These are phyloP conservation scores for Neodiprion virginianus DNA, from an alignment of 1,140 invertebrate species.

Conservation along the genomic window DNA sequence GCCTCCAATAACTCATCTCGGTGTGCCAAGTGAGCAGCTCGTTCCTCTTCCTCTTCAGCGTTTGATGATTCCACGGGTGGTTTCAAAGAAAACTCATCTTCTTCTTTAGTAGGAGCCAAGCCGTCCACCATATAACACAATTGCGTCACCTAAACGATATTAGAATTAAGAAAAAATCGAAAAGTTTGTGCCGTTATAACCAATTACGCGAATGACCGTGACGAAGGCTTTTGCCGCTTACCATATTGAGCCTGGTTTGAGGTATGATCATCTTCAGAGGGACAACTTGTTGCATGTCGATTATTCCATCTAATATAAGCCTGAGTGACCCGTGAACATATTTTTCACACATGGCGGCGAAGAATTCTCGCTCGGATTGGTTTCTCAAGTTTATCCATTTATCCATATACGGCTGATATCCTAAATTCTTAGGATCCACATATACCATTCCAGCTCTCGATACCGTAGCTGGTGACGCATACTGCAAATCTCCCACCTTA, in stretches of 20 bases:
- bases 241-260: constrained; percentile 86
- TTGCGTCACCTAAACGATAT: constrained; percentile 71
- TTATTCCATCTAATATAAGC: constrained; percentile 78
- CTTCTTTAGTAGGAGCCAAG: constrained; percentile 62
- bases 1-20: constrained; percentile 51
- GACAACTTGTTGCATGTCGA: constrained; percentile 74
- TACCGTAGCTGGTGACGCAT: constrained; percentile 90
- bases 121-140: constrained; percentile 83
- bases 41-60: constrained; percentile 33
- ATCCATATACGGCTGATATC: constrained; percentile 85
- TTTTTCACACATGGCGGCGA: constrained; percentile 72
- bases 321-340: constrained; percentile 75
- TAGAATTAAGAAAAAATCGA: constrained; percentile 19
- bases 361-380: constrained; percentile 62
- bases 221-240: constrained; percentile 49
- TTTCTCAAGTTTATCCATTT: constrained; percentile 68
- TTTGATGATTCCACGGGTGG: constrained; percentile 14
- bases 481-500: constrained; percentile 83
- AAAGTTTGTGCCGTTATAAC: constrained; percentile 8
- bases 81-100: constrained; percentile 45
- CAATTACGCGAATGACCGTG: neutral
- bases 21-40: constrained; percentile 26
- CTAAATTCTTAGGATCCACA: constrained; percentile 89
- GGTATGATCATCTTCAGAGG: constrained; percentile 83
- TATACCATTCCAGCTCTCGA: constrained; percentile 93